Evolutionary conservation across 2,797 vertebrate genomes (phyloP).

Genomic region (Notolepis coatsorum): DNA sequence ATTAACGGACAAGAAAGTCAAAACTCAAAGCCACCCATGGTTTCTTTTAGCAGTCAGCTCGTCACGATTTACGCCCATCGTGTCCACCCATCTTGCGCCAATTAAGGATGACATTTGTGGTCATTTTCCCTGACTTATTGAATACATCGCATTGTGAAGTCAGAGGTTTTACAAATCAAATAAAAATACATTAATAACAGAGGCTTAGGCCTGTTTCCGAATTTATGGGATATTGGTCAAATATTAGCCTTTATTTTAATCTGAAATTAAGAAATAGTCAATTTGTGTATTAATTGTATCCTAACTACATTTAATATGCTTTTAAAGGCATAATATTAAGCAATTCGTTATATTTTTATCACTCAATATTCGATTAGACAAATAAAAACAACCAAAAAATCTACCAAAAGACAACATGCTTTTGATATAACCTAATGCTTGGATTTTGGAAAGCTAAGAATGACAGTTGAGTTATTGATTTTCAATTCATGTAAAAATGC

Average conservation of each 20-base stretch:
- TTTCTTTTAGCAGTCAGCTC: slow-evolving; percentile 68
- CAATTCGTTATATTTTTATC: too few species aligned
- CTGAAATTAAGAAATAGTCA: too few species aligned
- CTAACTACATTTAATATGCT: too few species aligned
- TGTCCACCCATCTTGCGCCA: slow-evolving; percentile 13
- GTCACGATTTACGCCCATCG: slow-evolving; percentile 33
- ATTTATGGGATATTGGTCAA: not conserved
- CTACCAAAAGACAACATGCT: too few species aligned
- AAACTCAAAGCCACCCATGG: slow-evolving; percentile 78
- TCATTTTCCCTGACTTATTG: not conserved
- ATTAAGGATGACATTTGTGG: not conserved
- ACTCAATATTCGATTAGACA: too few species aligned
- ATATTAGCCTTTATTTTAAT: too few species aligned
- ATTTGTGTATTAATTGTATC: too few species aligned
- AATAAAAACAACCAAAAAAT: too few species aligned
- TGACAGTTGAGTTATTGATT: not conserved
- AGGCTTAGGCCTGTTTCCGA: not conserved
- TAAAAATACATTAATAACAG: not conserved
- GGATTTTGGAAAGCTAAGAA: not conserved
- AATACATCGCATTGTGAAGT: not conserved
- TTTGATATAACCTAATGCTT: not conserved
- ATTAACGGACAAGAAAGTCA: slow-evolving; percentile 87
- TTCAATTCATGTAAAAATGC: too few species aligned
- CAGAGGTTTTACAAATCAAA: not conserved
- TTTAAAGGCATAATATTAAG: too few species aligned